A percentile compares a stretch with the other conserved stretches of the same genome.
phyloP scores from a whole-genome alignment of 2,797 vertebrate species.

The Parauchenoglanis punctatus region DNA sequence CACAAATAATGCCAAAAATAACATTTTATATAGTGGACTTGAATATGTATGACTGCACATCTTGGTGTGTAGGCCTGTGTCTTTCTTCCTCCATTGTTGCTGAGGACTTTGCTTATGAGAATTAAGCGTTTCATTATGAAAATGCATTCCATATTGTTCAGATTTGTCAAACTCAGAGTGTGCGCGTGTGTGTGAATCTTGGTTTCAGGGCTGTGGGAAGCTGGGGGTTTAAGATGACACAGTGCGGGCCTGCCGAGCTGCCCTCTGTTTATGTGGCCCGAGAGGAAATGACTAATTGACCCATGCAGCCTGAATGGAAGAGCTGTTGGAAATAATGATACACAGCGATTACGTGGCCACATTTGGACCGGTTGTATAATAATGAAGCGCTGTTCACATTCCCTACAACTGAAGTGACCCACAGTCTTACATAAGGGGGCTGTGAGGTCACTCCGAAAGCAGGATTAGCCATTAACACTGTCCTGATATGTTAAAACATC shows the following conservation, averaged over 20 bases:
- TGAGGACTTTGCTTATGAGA: neutral
- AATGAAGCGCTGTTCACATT: constrained; percentile 69
- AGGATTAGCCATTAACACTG: constrained; percentile 36
- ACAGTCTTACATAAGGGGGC: constrained; percentile 45
- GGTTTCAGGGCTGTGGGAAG: constrained; percentile 45
- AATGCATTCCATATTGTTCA: neutral
- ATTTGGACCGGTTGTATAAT: constrained; percentile 69
- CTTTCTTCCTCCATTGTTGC: neutral
- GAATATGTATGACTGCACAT: too few species aligned
- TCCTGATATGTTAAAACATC: neutral
- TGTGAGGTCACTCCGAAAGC: constrained; percentile 43
- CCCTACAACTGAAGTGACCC: constrained; percentile 58
- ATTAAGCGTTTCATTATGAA: neutral
- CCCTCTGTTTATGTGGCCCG: constrained; percentile 65
- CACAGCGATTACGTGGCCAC: constrained; percentile 69
- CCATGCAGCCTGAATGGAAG: constrained; percentile 68
- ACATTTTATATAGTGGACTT: neutral
- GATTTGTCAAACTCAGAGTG: neutral
- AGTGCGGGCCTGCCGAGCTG: constrained; percentile 58
- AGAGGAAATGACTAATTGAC: constrained; percentile 77
- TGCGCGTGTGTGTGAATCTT: constrained; percentile 29
- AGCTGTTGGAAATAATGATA: constrained; percentile 74
- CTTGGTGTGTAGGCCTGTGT: neutral
- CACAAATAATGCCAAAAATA: neutral
- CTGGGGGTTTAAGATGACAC: constrained; percentile 53